Evolutionary conservation across 2,113 vertebrate genomes (phyloP).

Genomic region (Podiceps cristatus): DNA sequence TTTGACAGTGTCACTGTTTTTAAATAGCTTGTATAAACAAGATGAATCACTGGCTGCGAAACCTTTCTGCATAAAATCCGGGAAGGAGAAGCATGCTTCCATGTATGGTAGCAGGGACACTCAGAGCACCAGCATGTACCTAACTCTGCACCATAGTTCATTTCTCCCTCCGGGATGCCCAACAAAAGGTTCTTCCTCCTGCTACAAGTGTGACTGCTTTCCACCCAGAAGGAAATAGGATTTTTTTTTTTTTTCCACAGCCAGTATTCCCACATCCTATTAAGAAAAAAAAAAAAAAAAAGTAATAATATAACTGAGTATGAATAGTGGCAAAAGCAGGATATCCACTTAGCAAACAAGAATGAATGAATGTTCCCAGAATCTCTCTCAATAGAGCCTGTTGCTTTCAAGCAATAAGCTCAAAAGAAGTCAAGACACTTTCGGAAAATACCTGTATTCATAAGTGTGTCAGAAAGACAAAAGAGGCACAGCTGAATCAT

Average conservation of each 20-base stretch:
- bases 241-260: background rate
- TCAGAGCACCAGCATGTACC: background rate
- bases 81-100: background rate
- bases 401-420: background rate
- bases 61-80: background rate
- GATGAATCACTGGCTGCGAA: background rate
- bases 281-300: background rate
- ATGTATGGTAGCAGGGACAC: background rate
- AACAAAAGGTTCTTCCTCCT: background rate
- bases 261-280: background rate
- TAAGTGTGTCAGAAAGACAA: background rate
- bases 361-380: background rate
- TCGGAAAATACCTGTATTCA: background rate
- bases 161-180: background rate
- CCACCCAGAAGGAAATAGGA: background rate
- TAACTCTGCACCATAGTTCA: background rate
- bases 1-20: background rate
- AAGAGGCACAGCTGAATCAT: background rate
- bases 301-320: background rate
- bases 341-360: background rate
- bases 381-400: background rate
- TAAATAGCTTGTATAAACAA: background rate
- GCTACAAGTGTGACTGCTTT: background rate
- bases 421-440: background rate
- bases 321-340: background rate